Evolutionary conservation across 2,888 invertebrate genomes (phyloP).

Genomic region (Campoletis raptor): DNA sequence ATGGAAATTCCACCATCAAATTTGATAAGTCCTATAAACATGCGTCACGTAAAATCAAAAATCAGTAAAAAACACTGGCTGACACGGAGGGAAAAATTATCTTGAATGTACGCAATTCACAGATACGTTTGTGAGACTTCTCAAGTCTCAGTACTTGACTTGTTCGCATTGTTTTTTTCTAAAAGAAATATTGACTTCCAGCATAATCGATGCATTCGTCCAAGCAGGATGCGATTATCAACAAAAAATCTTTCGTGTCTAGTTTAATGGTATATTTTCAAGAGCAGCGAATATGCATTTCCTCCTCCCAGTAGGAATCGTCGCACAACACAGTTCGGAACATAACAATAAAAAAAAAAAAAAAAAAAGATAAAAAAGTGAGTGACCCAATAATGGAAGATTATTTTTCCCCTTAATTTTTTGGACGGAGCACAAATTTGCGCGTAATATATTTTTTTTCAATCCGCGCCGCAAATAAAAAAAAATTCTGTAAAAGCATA

Average conservation of each 20-base stretch:
- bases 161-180: constrained; percentile 39
- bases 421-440: constrained; percentile 66
- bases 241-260: constrained; percentile 57
- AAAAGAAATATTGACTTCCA: constrained; percentile 70
- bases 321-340: constrained; percentile 3
- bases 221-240: constrained; percentile 48
- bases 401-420: constrained; percentile 27
- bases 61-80: background rate
- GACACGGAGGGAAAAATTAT: background rate
- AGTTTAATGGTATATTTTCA: constrained; percentile 37
- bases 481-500: constrained; percentile 14
- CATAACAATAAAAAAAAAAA: constrained; percentile 5
- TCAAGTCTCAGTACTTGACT: background rate
- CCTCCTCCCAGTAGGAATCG: constrained; percentile 21
- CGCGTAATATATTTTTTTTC: constrained; percentile 3
- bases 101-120: background rate
- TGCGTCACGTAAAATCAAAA: background rate
- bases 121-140: background rate
- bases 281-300: constrained; percentile 61
- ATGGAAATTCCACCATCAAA: background rate
- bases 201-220: constrained; percentile 61
- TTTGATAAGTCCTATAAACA: background rate
- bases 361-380: constrained; percentile 2
- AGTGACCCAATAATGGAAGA: constrained; percentile 10
- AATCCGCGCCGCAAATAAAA: constrained; percentile 3